These are phyloP conservation scores for Brachionus calyciflorus DNA, from an alignment of 1,140 invertebrate species.

Conservation along the genomic window DNA sequence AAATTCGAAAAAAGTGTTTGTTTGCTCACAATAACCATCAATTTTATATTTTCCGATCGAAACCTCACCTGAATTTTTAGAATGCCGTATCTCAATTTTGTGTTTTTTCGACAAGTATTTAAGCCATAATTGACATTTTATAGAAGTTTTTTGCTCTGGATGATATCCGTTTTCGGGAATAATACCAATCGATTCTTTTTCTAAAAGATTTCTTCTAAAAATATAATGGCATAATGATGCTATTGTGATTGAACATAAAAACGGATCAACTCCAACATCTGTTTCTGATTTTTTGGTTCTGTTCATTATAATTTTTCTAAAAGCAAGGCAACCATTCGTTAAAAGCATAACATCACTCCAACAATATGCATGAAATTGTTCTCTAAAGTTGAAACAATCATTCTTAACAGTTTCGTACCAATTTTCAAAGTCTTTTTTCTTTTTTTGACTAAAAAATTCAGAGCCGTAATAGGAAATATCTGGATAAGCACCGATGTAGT, in stretches of 20 bases:
- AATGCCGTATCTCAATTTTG: background rate
- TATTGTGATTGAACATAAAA: no score
- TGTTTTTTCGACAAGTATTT: slow-evolving; percentile 22
- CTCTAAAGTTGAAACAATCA: slow-evolving; percentile 3
- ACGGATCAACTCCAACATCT: no score
- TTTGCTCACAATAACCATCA: slow-evolving; percentile 35
- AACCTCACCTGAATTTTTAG: background rate
- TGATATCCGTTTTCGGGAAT: slow-evolving; percentile 36
- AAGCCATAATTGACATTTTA: slow-evolving; percentile 32
- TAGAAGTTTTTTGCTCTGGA: background rate
- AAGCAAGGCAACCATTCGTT: no score
- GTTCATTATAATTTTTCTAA: no score
- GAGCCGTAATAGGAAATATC: background rate
- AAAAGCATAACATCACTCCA: no score
- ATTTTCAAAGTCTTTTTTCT: background rate
- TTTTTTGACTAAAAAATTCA: background rate
- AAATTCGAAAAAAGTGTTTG: slow-evolving; percentile 48
- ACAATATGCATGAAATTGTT: slow-evolving; percentile 8
- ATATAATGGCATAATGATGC: slow-evolving; percentile 22
- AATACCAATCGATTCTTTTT: slow-evolving; percentile 37
- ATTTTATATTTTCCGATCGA: background rate
- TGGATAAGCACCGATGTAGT: slow-evolving; percentile 12
- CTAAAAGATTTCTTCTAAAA: background rate
- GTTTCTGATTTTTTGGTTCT: no score
- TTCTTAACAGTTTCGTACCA: slow-evolving; percentile 38